phyloP scores from a whole-genome alignment of 2,113 vertebrate species.

The Protomyctophum bolini region DNA sequence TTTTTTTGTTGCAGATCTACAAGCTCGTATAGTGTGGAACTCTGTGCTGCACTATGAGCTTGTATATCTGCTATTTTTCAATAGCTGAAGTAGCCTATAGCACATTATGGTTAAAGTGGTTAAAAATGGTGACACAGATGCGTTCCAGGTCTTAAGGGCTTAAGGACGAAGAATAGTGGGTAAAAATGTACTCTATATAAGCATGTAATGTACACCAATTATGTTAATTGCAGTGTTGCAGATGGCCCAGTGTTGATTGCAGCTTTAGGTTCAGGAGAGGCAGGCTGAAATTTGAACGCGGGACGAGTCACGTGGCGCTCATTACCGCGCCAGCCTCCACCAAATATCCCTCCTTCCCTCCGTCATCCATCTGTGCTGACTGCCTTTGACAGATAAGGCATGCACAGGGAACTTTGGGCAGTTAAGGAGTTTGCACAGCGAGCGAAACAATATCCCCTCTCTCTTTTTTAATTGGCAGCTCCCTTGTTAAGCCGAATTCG shows the following conservation, averaged over 20 bases:
- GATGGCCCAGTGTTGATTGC: slow-evolving; percentile 83
- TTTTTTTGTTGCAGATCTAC: no score
- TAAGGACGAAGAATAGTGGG: slow-evolving; percentile 61
- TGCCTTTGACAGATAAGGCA: slow-evolving; percentile 66
- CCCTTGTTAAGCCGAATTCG: slow-evolving; percentile 41
- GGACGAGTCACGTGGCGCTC: slow-evolving; percentile 69
- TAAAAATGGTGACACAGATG: no score
- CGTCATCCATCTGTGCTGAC: slow-evolving; percentile 77
- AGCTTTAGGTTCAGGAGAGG: slow-evolving; percentile 72
- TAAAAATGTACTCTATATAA: slow-evolving; percentile 76
- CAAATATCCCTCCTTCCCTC: slow-evolving; percentile 67
- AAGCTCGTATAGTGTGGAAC: no score
- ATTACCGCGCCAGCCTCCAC: slow-evolving; percentile 73
- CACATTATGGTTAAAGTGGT: no score
- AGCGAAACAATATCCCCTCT: slow-evolving; percentile 31
- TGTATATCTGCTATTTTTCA: no score
- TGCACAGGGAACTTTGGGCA: no score
- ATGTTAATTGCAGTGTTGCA: slow-evolving; percentile 80
- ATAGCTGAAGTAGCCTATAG: no score
- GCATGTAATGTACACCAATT: slow-evolving; percentile 81
- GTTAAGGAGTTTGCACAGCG: slow-evolving; percentile 1
- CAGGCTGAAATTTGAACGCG: slow-evolving; percentile 66
- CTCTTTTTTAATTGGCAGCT: slow-evolving; percentile 70
- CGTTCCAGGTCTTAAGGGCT: no score
- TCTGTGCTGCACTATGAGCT: no score